Base-by-base conservation (phyloP, 2,113 vertebrate species). In the Neomonachus schauinslandi region DNA sequence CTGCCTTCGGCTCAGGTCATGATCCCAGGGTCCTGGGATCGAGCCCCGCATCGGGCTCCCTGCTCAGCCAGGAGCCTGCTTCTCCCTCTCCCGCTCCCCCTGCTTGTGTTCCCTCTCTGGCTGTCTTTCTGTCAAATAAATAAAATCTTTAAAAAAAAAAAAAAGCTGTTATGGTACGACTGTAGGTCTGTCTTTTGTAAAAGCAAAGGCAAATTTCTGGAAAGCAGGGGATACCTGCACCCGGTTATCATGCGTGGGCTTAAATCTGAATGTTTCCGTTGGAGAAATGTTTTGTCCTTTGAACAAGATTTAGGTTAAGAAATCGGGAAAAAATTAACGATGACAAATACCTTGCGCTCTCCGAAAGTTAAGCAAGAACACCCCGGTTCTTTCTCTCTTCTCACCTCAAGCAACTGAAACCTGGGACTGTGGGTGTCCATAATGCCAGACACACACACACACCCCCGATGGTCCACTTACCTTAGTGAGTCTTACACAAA, bases 381-480 rank as follows among this genome's bases (percentile, higher is more conserved):
- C 26, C 28, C 14, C 14, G 59, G 65, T 3, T 72, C 16, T 6
- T 3, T 67, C 13, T 4, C 71, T 8, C 5, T 28, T 11, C 22
- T 7, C 13, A 13, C 24, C 7, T 9, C 1, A 0, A 39, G 69
- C 14, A 69, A 57, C 63, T 13, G 19, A 7, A 5, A 72, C 3
- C 19, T 3, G 12, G 33, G 46, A 19, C 36, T 14, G 1, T 55
- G 49, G 59, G 46, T 18, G 53, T 10, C 2, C 6, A 0, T 0
- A 2, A 21, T 0, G 5, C 49, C 2, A 0, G 53, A 42, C 31
- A 21, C 1, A 39, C 65, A 42, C 42, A 22, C 26, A 15, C 4
- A 12, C 63, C 5, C 63, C 22, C 0, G 0, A 16, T 2, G 5
- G n/a, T 4, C 57, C 21, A 24, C 95, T 67, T 59, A 74, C 33